Evolutionary conservation across 2,888 invertebrate species (phyloP).

Genomic region (Thera obeliscata): DNA sequence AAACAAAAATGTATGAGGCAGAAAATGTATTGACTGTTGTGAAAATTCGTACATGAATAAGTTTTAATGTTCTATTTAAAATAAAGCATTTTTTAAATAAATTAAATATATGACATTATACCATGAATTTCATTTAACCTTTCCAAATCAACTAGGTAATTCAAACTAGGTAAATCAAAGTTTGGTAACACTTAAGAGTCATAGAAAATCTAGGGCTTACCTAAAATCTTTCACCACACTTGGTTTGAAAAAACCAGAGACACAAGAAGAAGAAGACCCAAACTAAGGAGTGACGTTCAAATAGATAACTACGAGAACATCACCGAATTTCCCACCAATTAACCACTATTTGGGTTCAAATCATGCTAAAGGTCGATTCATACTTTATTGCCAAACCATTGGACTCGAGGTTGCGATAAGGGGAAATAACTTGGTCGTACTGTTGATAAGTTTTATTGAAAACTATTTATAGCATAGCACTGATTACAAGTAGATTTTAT

Average conservation of each 20-base stretch:
- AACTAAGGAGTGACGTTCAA: too few relatives aligned
- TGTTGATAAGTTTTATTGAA: slow-evolving; percentile 14
- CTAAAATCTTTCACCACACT: too few relatives aligned
- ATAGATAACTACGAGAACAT: too few relatives aligned
- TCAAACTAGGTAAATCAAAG: neutral
- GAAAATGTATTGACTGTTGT: slow-evolving; percentile 60
- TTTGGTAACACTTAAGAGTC: neutral
- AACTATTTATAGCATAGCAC: slow-evolving; percentile 17
- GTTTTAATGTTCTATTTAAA: slow-evolving; percentile 78
- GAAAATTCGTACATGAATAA: slow-evolving; percentile 65
- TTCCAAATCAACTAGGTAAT: neutral
- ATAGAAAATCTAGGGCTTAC: too few relatives aligned
- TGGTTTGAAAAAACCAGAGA: too few relatives aligned
- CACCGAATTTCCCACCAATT: neutral
- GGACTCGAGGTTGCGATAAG: neutral
- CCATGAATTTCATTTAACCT: neutral
- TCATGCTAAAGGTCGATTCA: neutral
- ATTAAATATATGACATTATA: slow-evolving; percentile 57
- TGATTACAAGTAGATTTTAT: neutral
- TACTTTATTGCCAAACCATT: neutral
- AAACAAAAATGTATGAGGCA: slow-evolving; percentile 51
- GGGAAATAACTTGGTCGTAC: neutral
- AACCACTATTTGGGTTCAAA: neutral
- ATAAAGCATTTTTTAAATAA: slow-evolving; percentile 73
- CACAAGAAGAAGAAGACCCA: too few relatives aligned